These are phyloP conservation scores for Luscinia megarhynchos DNA, from an alignment of 2,797 vertebrate species.

Conservation along the genomic window DNA sequence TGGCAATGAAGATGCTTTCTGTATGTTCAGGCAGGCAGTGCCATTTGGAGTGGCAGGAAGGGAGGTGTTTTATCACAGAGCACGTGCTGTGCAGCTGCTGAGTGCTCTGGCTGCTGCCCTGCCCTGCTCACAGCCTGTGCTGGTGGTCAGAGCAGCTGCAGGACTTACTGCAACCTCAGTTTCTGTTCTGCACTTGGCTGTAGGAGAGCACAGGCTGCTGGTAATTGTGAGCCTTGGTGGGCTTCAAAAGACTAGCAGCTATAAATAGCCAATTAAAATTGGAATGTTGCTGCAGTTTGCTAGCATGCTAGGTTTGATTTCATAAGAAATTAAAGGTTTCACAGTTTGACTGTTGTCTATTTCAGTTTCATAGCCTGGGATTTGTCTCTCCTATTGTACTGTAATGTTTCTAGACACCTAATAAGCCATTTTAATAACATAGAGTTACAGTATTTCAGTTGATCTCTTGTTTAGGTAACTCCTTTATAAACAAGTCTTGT, in stretches of 20 bases:
- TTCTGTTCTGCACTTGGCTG: background rate
- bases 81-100: background rate
- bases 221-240: background rate
- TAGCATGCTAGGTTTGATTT: background rate
- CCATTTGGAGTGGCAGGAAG: background rate
- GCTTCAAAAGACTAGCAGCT: background rate
- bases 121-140: background rate
- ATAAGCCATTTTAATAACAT: background rate
- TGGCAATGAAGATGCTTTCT: accelerated
- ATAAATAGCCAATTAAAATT: background rate
- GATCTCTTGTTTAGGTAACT: background rate
- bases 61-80: background rate
- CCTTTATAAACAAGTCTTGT: background rate
- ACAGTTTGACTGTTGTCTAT: background rate
- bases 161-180: background rate
- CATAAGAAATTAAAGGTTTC: background rate
- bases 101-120: background rate
- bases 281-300: background rate
- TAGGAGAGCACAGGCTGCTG: background rate
- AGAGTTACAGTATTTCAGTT: background rate
- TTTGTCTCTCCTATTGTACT: background rate
- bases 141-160: background rate
- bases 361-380: background rate
- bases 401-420: background rate
- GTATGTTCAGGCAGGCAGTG: accelerated